Conservation (phyloP, 2,888 invertebrate species). For the Crematogaster levior region DNA sequence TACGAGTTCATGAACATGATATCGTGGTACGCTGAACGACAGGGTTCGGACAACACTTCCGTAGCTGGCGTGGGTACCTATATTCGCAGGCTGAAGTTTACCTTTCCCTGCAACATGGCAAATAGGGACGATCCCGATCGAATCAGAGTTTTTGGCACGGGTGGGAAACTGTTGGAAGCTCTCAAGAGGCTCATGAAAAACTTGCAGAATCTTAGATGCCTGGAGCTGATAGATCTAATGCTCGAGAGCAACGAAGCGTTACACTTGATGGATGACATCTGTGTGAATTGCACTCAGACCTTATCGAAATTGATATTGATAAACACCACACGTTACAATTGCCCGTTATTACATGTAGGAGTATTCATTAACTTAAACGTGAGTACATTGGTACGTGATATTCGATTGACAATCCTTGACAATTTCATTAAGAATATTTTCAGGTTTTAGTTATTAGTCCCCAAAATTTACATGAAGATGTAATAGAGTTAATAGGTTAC, state of each 20-base stretch:
- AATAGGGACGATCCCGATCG: constrained; percentile 88
- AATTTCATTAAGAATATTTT: constrained; percentile 24
- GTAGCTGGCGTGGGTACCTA: constrained; percentile 87
- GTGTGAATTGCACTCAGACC: constrained; percentile 88
- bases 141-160: constrained; percentile 91
- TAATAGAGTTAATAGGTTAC: constrained; percentile 89
- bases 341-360: constrained; percentile 91
- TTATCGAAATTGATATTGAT: constrained; percentile 89
- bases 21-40: constrained; percentile 90
- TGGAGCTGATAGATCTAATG: constrained; percentile 92
- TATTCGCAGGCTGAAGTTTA: constrained; percentile 89
- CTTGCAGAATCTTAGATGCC: constrained; percentile 88
- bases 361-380: constrained; percentile 91
- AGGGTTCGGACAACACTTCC: constrained; percentile 78
- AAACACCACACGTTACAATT: constrained; percentile 90
- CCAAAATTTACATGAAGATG: constrained; percentile 92
- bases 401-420: neutral
- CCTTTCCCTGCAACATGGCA: constrained; percentile 92
- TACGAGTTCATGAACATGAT: constrained; percentile 94
- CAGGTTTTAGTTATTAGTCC: constrained; percentile 90
- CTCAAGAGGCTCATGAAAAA: constrained; percentile 90
- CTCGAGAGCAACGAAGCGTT: constrained; percentile 90
- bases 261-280: constrained; percentile 91
- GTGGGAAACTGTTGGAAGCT: constrained; percentile 89
- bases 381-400: constrained; percentile 64